Conservation (phyloP, 2,113 vertebrate species). For the Tragelaphus imberbis region DNA sequence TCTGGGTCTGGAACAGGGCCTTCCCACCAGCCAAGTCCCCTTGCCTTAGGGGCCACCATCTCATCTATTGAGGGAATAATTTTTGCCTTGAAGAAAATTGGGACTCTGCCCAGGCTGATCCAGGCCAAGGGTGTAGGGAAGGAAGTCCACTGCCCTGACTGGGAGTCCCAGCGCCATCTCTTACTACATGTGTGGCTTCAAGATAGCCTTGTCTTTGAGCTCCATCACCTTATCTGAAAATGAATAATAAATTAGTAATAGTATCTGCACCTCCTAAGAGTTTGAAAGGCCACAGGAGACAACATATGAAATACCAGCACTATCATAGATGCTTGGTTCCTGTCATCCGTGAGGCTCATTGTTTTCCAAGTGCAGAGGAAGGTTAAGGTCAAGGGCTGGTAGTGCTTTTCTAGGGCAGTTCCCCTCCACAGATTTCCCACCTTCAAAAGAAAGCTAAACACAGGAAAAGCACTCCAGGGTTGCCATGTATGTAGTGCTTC, state of each 20-base stretch:
- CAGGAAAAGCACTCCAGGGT: not conserved
- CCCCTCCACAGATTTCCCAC: not conserved
- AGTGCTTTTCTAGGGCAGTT: not conserved
- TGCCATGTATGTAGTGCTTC: rapidly evolving
- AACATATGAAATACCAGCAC: not conserved
- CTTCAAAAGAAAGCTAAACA: not conserved
- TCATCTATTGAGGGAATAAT: not conserved
- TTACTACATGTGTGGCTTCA: not conserved
- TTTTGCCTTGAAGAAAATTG: not conserved
- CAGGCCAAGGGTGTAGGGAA: not conserved
- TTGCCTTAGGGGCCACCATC: not conserved
- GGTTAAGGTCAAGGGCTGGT: not conserved
- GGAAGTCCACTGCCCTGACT: not conserved
- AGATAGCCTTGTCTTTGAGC: not conserved
- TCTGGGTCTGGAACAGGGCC: not conserved
- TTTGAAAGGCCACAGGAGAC: not conserved
- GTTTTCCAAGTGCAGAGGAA: not conserved
- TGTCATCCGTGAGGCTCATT: not conserved
- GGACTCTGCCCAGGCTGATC: not conserved
- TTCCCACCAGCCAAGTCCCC: not conserved
- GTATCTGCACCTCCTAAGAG: not conserved
- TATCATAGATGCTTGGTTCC: rapidly evolving
- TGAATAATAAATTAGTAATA: not conserved
- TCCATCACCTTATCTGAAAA: not conserved
- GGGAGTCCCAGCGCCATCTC: not conserved